Base-by-base conservation (phyloP, 2,888 invertebrate genomes). In the Ochlodes sylvanus region DNA sequence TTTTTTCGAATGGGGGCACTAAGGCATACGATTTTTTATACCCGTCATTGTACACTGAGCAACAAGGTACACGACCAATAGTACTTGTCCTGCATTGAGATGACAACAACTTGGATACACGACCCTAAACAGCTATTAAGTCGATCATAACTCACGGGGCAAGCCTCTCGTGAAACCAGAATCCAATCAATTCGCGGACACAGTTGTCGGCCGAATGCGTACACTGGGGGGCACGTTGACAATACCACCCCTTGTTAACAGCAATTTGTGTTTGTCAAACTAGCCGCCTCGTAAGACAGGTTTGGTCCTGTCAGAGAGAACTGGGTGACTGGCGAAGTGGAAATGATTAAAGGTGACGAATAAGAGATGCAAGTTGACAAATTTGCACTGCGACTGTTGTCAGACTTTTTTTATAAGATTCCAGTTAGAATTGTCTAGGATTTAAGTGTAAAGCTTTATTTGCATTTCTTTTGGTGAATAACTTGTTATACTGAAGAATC, bases 151-250 rank as follows among this genome's bases (percentile, higher is more conserved):
- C 72, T 75, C 74, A 69, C 65, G 15, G 14, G 58, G 15, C 67
- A 62, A 71, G 50, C 71, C 64, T 74, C 66, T 71, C 70, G 71
- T 70, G 70, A 73, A 75, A 73, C 75, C 74, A 74, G 73, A 69
- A 71, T 50, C 50, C 50, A 19, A 44, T 50, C 50, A 50, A 50
- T 19, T 50, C 19, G 50, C 50, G 50, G 50, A 19, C 19, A 50
- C 19, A 50, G 47, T 47, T n/a, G 42, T 42, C 42, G 44, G 15
- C 50, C 6, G 17, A 14, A 14, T 14, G 10, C 14, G 50, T 47
- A 7, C 47, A 15, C 47, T 17, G 12, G 50, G 50, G 50, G 50
- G 19, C 19, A 50, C 50, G 10, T 7, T 42, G 44, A 50, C 50
- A 50, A 50, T 50, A 17, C 19, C 19, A 19, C 19, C 50, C 50